These are phyloP conservation scores for Cactoblastis cactorum DNA, from an alignment of 2,888 invertebrate genomes.

Conservation along the genomic window DNA sequence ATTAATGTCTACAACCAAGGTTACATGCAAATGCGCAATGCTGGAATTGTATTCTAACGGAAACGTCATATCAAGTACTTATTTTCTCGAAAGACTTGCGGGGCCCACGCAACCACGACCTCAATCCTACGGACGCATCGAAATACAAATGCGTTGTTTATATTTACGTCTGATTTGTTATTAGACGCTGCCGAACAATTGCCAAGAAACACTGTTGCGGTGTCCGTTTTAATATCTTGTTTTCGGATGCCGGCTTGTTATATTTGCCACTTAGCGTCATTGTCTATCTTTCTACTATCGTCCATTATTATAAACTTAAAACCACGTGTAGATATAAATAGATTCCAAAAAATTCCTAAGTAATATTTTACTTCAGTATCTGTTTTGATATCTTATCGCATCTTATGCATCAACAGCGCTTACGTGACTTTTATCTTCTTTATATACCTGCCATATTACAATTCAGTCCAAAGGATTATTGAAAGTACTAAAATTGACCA, in stretches of 20 bases:
- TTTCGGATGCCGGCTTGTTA: slow-evolving; percentile 21
- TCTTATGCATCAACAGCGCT: too few relatives aligned
- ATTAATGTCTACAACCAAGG: slow-evolving; percentile 51
- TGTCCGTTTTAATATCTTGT: slow-evolving; percentile 22
- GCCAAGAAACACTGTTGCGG: slow-evolving; percentile 37
- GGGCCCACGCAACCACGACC: slow-evolving; percentile 28
- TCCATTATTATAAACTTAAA: not conserved
- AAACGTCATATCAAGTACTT: slow-evolving; percentile 8
- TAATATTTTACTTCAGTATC: too few relatives aligned
- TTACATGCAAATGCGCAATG: slow-evolving; percentile 46
- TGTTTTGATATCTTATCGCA: too few relatives aligned
- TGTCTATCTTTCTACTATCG: slow-evolving; percentile 8
- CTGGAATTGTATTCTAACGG: slow-evolving; percentile 21
- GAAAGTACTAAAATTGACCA: slow-evolving; percentile 19
- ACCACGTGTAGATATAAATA: too few relatives aligned
- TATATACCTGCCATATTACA: too few relatives aligned
- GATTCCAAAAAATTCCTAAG: too few relatives aligned
- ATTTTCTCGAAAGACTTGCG: slow-evolving; percentile 8
- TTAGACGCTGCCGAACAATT: slow-evolving; percentile 33
- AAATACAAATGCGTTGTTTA: slow-evolving; percentile 32
- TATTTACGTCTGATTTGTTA: slow-evolving; percentile 39
- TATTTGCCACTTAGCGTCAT: slow-evolving; percentile 22
- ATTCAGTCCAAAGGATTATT: too few relatives aligned
- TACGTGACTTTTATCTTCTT: too few relatives aligned
- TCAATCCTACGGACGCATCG: slow-evolving; percentile 30